Conservation (phyloP, 2,797 vertebrate genomes). For the Masticophis lateralis region DNA sequence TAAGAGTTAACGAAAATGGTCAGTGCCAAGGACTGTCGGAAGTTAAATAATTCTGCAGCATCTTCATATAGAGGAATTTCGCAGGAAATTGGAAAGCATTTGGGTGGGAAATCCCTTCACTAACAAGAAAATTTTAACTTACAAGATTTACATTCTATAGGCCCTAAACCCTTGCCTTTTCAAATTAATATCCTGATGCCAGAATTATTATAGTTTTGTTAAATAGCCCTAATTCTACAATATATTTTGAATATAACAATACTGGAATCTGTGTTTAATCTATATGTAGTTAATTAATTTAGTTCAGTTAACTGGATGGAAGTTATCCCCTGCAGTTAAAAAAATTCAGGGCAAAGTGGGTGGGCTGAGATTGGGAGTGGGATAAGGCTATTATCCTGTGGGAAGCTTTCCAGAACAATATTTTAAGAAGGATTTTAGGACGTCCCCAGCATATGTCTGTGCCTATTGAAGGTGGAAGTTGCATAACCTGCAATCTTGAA, state of each 20-base stretch:
- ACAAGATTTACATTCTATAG: background rate
- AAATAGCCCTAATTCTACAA: background rate
- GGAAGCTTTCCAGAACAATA: background rate
- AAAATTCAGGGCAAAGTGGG: background rate
- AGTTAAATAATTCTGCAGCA: background rate
- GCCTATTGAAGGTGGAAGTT: background rate
- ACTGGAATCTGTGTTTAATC: background rate
- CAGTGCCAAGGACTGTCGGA: background rate
- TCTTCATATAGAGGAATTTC: background rate
- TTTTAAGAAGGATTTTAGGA: background rate
- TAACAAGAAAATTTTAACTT: background rate
- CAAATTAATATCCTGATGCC: background rate
- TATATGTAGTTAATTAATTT: background rate
- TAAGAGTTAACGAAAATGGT: background rate
- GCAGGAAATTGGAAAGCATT: background rate
- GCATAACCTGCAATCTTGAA: background rate
- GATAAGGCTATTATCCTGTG: background rate
- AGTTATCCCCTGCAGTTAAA: background rate
- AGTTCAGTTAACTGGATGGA: background rate
- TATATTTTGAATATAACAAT: background rate
- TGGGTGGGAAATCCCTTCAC: background rate
- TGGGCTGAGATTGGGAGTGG: background rate
- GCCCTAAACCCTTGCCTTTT: background rate
- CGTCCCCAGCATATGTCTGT: background rate
- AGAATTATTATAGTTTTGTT: background rate